A percentile compares a stretch with the other conserved stretches of the same genome.
Conservation (phyloP, 2,113 vertebrate genomes). For the Leucopternis melanops region DNA sequence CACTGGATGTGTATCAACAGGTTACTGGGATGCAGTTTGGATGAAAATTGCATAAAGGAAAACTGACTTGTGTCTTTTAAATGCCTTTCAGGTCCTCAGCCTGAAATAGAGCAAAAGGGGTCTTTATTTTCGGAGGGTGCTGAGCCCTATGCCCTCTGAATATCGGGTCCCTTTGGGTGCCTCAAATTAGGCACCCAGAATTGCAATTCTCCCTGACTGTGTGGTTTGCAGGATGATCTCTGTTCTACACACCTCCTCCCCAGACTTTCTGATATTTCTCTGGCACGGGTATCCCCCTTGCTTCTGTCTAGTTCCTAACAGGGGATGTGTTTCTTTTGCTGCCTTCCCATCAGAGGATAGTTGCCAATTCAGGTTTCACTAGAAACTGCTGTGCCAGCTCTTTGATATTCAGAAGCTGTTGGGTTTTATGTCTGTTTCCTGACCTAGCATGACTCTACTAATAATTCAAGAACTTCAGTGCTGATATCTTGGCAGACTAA, state of each 20-base stretch:
- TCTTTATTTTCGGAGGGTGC: background rate
- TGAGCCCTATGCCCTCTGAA: background rate
- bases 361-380: conserved; percentile 10
- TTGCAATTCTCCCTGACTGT: background rate
- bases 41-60: background rate
- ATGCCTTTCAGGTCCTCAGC: background rate
- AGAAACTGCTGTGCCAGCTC: background rate
- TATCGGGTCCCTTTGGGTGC: background rate
- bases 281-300: background rate
- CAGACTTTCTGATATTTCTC: background rate
- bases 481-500: conserved; percentile 1
- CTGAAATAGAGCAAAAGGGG: background rate
- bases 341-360: background rate
- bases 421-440: conserved; percentile 33
- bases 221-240: background rate
- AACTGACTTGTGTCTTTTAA: background rate
- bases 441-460: conserved; percentile 28
- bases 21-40: background rate
- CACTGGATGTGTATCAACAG: background rate
- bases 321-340: background rate
- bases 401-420: conserved; percentile 11
- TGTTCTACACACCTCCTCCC: background rate
- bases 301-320: background rate
- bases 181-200: background rate
- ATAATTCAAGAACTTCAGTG: background rate